These are phyloP conservation scores for Cartodere bifasciata DNA, from an alignment of 2,888 invertebrate species.

Conservation along the genomic window DNA sequence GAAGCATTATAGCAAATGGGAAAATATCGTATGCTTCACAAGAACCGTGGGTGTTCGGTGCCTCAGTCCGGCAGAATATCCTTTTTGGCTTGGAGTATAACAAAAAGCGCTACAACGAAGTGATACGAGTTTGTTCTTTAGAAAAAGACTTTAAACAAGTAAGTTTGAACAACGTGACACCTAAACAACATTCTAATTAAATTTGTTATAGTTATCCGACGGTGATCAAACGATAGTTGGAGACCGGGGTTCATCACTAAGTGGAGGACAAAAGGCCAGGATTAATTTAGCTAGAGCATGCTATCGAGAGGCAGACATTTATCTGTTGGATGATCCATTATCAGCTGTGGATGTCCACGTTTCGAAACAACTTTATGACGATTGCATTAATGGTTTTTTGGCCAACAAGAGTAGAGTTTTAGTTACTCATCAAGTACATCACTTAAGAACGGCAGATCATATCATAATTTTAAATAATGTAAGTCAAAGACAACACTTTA, in stretches of 20 bases:
- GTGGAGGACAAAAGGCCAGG: conserved; percentile 73
- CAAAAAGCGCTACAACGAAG: conserved; percentile 42
- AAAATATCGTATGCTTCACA: conserved; percentile 64
- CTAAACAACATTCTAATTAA: no score
- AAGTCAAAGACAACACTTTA: conserved; percentile 24
- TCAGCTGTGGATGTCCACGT: conserved; percentile 80
- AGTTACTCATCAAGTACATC: conserved; percentile 81
- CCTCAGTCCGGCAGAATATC: conserved; percentile 72
- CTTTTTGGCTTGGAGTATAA: conserved; percentile 62
- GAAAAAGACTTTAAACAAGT: conserved; percentile 62
- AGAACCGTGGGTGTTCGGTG: conserved; percentile 74
- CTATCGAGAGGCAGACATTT: conserved; percentile 60
- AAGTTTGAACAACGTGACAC: no score
- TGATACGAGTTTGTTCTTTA: conserved; percentile 53
- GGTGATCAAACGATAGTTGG: conserved; percentile 68
- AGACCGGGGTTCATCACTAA: conserved; percentile 57
- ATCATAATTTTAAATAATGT: conserved; percentile 53
- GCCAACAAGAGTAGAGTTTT: conserved; percentile 57
- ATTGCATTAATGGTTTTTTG: conserved; percentile 59
- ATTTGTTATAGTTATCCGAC: no score
- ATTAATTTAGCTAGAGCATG: conserved; percentile 57
- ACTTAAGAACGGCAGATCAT: conserved; percentile 52
- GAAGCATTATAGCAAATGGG: conserved; percentile 51
- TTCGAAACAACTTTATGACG: conserved; percentile 62
- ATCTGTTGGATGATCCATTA: conserved; percentile 71